A percentile compares a stretch with the other conserved stretches of the same genome.
phyloP scores from a whole-genome alignment of 2,113 vertebrate genomes.

The Apeltes quadracus region DNA sequence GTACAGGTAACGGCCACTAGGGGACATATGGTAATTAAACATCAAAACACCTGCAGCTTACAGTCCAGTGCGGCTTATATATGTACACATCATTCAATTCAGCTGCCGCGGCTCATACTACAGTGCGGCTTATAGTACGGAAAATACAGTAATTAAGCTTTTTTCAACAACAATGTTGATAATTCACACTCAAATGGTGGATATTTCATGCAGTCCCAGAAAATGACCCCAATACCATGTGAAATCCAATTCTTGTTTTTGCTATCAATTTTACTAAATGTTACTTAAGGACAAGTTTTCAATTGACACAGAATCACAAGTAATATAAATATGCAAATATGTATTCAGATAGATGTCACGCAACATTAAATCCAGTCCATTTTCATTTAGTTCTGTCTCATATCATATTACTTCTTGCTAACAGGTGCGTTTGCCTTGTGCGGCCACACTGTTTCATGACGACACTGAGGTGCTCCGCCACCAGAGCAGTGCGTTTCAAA shows the following conservation, averaged over 20 bases:
- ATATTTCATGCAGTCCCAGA: neutral
- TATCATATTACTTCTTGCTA: constrained; percentile 13
- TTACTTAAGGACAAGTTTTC: neutral
- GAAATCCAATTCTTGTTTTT: neutral
- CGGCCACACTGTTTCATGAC: neutral
- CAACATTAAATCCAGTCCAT: neutral
- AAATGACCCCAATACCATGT: neutral
- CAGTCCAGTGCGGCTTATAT: too few relatives aligned
- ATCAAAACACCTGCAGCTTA: too few relatives aligned
- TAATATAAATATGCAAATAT: neutral
- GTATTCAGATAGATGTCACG: neutral
- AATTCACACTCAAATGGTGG: neutral
- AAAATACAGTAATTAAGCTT: too few relatives aligned
- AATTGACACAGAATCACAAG: neutral
- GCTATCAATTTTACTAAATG: neutral
- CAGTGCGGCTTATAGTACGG: too few relatives aligned
- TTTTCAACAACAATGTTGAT: neutral
- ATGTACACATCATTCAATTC: too few relatives aligned
- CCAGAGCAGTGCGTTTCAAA: constrained; percentile 1
- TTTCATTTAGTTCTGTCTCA: neutral
- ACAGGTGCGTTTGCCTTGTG: constrained; percentile 18
- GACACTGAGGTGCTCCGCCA: constrained; percentile 3
- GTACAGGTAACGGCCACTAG: too few relatives aligned
- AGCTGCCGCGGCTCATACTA: too few relatives aligned
- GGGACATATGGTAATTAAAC: too few relatives aligned